Conservation (phyloP, 2,113 vertebrate species). For the Pitta sordida region DNA sequence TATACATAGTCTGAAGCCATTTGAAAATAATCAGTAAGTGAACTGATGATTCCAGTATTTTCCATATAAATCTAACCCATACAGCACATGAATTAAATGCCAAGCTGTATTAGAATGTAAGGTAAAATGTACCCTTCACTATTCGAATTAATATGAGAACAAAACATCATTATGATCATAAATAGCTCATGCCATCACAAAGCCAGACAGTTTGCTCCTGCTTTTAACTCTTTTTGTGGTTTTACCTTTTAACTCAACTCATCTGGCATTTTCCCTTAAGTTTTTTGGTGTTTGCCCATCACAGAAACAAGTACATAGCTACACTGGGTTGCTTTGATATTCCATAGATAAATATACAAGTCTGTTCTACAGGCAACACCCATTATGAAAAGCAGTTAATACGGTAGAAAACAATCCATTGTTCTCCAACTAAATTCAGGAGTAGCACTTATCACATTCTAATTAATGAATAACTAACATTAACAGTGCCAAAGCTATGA, state of each 20-base stretch:
- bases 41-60: neutral
- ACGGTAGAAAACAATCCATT: neutral
- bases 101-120: neutral
- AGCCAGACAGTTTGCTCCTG: neutral
- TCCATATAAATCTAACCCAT: neutral
- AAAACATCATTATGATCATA: neutral
- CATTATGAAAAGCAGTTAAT: neutral
- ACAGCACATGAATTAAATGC: neutral
- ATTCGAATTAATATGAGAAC: neutral
- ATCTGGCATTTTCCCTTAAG: neutral
- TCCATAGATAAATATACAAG: neutral
- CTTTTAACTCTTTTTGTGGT: neutral
- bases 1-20: neutral
- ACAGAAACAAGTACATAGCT: neutral
- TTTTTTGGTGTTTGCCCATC: neutral
- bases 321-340: neutral
- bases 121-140: neutral
- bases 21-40: neutral
- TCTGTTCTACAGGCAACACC: neutral
- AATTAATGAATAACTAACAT: neutral
- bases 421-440: neutral
- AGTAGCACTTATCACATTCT: neutral
- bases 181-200: neutral
- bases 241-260: neutral
- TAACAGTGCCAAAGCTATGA: too few species aligned